Conservation (phyloP, 2,113 vertebrate species). For the Podarcis muralis region DNA sequence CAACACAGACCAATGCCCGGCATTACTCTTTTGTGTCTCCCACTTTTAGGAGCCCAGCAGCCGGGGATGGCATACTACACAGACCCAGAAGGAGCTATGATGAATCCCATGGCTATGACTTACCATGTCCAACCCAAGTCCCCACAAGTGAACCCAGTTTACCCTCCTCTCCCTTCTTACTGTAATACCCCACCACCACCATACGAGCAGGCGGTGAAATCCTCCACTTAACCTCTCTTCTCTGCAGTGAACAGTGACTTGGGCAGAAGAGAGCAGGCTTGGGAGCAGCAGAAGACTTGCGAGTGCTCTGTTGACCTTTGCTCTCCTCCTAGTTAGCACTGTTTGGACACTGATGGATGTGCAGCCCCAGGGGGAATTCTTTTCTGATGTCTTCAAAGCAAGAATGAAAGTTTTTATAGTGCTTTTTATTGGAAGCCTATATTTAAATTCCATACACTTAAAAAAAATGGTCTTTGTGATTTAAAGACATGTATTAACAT, state of each 20-base stretch:
- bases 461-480: constrained; percentile 60
- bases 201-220: constrained; percentile 93
- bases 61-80: constrained; percentile 86
- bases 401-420: constrained; percentile 66
- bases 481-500: not conserved
- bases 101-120: constrained; percentile 79
- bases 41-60: constrained; percentile 86
- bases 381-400: constrained; percentile 57
- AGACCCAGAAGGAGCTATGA: constrained; percentile 79
- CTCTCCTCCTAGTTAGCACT: constrained; percentile 45
- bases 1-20: not conserved
- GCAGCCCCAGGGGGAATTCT: constrained; percentile 49
- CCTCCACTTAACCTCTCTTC: constrained; percentile 79
- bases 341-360: constrained; percentile 49
- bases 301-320: constrained; percentile 28
- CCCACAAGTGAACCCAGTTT: constrained; percentile 83
- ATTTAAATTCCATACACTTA: constrained; percentile 64
- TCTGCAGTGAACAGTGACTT: constrained; percentile 49
- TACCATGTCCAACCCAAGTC: constrained; percentile 86
- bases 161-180: constrained; percentile 92
- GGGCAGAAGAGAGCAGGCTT: constrained; percentile 44
- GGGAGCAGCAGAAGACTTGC: constrained; percentile 45
- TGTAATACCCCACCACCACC: constrained; percentile 94
- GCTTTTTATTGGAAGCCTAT: constrained; percentile 64
- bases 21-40: constrained; percentile 14